Evolutionary conservation across 2,113 vertebrate genomes (phyloP).

Genomic region (Empidonax traillii): DNA sequence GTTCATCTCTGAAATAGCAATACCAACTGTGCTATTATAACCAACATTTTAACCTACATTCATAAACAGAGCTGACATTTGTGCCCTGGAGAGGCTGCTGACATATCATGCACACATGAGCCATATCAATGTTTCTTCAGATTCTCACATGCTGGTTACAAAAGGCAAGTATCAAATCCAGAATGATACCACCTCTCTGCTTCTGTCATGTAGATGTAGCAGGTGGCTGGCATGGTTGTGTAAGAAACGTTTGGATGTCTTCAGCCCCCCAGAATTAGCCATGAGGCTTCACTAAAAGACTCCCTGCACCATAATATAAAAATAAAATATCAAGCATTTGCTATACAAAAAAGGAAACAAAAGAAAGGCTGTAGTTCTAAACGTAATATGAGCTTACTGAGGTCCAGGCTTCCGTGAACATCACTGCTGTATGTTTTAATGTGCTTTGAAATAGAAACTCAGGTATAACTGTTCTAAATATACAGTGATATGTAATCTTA

Average conservation of each 20-base stretch:
- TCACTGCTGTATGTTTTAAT: slow-evolving; percentile 41
- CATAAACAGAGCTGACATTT: slow-evolving; percentile 27
- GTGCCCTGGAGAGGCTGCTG: background rate
- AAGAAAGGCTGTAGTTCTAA: slow-evolving; percentile 27
- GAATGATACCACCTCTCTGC: background rate
- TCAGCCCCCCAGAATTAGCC: slow-evolving; percentile 57
- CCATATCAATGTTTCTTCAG: background rate
- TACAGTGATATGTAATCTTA: slow-evolving; percentile 20
- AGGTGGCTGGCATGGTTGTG: slow-evolving; percentile 19
- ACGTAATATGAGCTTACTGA: slow-evolving; percentile 36
- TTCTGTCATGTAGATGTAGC: slow-evolving; percentile 41
- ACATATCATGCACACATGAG: background rate
- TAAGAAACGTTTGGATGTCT: background rate
- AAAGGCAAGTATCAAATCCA: background rate
- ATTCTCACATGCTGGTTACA: background rate
- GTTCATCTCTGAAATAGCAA: background rate
- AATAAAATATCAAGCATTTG: slow-evolving; percentile 59
- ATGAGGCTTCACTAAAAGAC: background rate
- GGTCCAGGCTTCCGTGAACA: background rate
- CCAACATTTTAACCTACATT: background rate
- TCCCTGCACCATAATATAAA: slow-evolving; percentile 22
- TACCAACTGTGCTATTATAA: background rate
- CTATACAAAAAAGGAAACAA: slow-evolving; percentile 53
- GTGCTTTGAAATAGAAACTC: slow-evolving; percentile 68
- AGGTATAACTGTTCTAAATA: slow-evolving; percentile 37